These are phyloP conservation scores for Phalacrocorax aristotelis DNA, from an alignment of 2,113 vertebrate species.

Conservation along the genomic window DNA sequence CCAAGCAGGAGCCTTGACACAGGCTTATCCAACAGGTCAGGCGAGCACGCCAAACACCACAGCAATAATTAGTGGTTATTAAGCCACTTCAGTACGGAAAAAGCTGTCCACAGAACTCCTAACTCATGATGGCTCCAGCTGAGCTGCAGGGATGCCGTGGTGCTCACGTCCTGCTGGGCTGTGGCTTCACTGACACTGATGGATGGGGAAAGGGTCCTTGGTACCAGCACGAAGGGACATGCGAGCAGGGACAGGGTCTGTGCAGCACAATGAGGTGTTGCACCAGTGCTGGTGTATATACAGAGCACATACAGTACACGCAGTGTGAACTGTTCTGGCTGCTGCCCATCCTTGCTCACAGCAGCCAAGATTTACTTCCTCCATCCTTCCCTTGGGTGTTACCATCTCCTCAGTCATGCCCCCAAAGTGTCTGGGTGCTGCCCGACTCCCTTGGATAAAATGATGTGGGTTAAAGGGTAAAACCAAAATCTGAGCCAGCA, in stretches of 20 bases:
- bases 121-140: accelerated
- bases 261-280: accelerated
- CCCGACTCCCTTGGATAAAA: neutral
- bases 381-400: neutral
- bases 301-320: accelerated
- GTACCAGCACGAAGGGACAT: accelerated
- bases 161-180: neutral
- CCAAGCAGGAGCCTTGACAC: neutral
- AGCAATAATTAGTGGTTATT: neutral
- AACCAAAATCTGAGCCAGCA: neutral
- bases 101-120: neutral
- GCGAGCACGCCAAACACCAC: neutral
- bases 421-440: neutral
- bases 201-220: neutral
- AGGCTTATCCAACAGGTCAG: neutral
- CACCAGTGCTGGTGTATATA: neutral
- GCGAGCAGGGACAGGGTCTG: neutral
- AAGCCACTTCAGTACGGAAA: neutral
- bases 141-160: neutral
- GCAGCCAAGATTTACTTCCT: neutral
- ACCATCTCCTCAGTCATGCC: neutral
- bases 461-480: accelerated
- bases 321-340: neutral
- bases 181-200: accelerated
- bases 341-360: neutral